A percentile compares a stretch with the other conserved stretches of the same genome.
These are phyloP conservation scores for Toxonevra muliebris DNA, from an alignment of 2,888 invertebrate species.

Conservation along the genomic window DNA sequence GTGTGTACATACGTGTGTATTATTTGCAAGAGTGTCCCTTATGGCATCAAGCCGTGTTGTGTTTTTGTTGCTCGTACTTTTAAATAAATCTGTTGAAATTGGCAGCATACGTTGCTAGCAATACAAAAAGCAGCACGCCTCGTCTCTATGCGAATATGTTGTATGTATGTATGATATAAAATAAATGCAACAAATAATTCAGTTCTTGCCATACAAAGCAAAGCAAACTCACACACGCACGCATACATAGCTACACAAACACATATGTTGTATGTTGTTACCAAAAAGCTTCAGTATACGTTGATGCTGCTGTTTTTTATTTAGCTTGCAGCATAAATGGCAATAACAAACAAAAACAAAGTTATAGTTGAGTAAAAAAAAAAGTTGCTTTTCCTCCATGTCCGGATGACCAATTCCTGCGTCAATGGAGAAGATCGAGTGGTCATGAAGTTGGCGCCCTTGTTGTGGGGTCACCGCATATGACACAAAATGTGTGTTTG, in stretches of 20 bases:
- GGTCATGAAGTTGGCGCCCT: conserved; percentile 20
- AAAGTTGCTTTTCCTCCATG: too few species aligned
- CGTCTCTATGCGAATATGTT: too few species aligned
- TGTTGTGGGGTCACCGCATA: conserved; percentile 10
- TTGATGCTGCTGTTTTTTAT: not conserved
- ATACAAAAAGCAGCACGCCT: not conserved
- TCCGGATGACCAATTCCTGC: too few species aligned
- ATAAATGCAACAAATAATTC: conserved; percentile 29
- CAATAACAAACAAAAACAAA: conserved; percentile 1
- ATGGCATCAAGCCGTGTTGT: not conserved
- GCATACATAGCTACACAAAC: too few species aligned
- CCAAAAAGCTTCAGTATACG: not conserved
- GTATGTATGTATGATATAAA: not conserved
- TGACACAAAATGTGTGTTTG: conserved; percentile 2
- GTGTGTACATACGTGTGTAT: conserved; percentile 10
- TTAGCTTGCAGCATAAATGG: not conserved
- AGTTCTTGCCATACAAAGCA: conserved; percentile 1
- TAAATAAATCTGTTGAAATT: conserved; percentile 58
- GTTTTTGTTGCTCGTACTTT: conserved; percentile 21
- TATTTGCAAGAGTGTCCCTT: conserved; percentile 5
- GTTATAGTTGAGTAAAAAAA: not conserved
- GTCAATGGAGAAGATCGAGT: not conserved
- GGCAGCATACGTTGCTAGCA: conserved; percentile 45
- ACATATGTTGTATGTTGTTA: conserved; percentile 6
- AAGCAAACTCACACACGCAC: not conserved